Evolutionary conservation across 2,113 vertebrate genomes (phyloP), one percentile per base, ranked within the genome.

Genomic region (Neogale vison): DNA sequence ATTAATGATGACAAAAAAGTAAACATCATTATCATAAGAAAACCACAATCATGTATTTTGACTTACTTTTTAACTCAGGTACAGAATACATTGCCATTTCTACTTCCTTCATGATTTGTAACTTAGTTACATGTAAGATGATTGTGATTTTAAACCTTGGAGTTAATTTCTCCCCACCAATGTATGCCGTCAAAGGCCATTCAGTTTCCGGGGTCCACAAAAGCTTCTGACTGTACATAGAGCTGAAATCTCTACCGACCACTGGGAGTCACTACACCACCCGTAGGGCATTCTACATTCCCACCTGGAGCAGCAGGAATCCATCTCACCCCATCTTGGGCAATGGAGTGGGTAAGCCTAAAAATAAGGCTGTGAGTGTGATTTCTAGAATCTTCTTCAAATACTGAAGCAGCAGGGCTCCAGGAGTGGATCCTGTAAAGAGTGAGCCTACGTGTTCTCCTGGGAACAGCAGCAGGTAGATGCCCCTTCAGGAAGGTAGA

Each of bases 71-170:
- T 52, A 83, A 83, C 36, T 55, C 31, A 55, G 1, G 14, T n/a
- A 65, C n/a, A 97, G 52, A 96, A 83, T n/a, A 59, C 36, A 65
- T 24, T 42, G 39, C 57, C 47, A 76, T 31, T 57, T 20, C 50
- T 6, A 79, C 45, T 42, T 63, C 14, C 31, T 87, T 76, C 14
- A 7, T 45, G 17, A 14, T 77, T 91, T 50, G 11, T 71, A 55
- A 80, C 47, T 79, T 59, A 29, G 11, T 57, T 29, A 63, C n/a
- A 31, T 4, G 3, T 50, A 69, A 57, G 36, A 57, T 4, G 12
- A 23, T 65, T 45, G 17, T 67, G 21, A 79, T 39, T 88, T 93
- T 84, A 97, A 90, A 93, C 11, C 42, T 79, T 79, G 50, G 31
- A 87, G 59, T 71, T 71, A 76, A 96, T 21, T 85, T 77, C 72